Base-by-base conservation (phyloP, 2,113 vertebrate species). In the Caranx ignobilis region DNA sequence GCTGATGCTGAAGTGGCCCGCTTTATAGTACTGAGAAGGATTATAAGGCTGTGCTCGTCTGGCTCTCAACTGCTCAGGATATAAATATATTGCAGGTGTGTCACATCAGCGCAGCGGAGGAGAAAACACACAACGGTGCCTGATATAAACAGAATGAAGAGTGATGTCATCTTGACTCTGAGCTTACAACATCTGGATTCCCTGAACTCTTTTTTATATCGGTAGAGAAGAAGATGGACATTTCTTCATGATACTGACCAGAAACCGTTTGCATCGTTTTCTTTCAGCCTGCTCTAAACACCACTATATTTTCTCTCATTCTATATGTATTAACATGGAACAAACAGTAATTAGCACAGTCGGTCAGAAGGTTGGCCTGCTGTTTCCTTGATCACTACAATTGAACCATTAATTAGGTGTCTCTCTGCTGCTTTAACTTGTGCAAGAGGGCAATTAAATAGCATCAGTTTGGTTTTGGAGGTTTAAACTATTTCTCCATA, bases 161-260 rank as follows among this genome's bases (percentile, higher is more conserved):
- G 26, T 54, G 6, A 68, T 39, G 54, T 37, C 11, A 89, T 67
- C 57, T 70, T 87, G 91, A 80, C 31, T 59, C 45, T 48, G 35
- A 37, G 21, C 91, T 92, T 92, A 80, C 89, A 89, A 92, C 88
- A 50, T 71, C 70, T 90, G 41, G 3, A 71, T 68, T 92, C 87
- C 75, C 91, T 91, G 62, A 81, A 77, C 90, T 60, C 11, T 37
- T 68, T 55, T 21, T 75, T 76, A 7, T 92, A 92, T 26, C 65
- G 59, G 88, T 91, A 77, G 5, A 69, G 71, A 64, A 79, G 92
- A 92, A 90, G 78, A 89, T 16, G 52, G 69, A 67, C 35, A 35
- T 48, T 89, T 79, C 83, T 77, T 77, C 71, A 0, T 4, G 76
- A 70, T 65, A 31, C 39, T 50, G 41, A 39, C 84, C 75, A 84